These are phyloP conservation scores for Temnothorax rugatulus DNA, from an alignment of 2,888 invertebrate genomes.

Conservation along the genomic window DNA sequence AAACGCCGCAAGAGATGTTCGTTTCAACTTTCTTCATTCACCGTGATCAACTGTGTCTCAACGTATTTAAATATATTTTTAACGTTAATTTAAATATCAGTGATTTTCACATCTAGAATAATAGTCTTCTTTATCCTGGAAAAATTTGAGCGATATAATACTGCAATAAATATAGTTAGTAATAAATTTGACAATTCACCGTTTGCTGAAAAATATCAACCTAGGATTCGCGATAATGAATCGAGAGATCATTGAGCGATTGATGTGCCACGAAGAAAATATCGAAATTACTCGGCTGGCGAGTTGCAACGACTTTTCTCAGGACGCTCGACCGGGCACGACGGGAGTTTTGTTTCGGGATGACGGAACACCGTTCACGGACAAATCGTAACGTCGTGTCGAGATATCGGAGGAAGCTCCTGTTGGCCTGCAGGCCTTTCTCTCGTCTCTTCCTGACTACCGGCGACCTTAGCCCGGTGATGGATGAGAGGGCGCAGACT, in stretches of 20 bases:
- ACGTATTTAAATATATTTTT: not conserved
- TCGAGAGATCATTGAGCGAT: conserved; percentile 25
- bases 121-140: not conserved
- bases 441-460: conserved; percentile 53
- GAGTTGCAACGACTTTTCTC: conserved; percentile 32
- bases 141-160: not conserved
- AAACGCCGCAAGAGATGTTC: conserved; percentile 16
- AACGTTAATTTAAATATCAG: not conserved
- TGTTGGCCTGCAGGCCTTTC: conserved; percentile 52
- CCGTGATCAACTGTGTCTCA: not conserved
- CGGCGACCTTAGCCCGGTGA: conserved; percentile 72
- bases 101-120: not conserved
- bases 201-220: not conserved
- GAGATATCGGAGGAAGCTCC: conserved; percentile 57
- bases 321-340: not conserved
- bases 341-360: conserved; percentile 45
- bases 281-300: conserved; percentile 14
- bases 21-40: not conserved
- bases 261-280: conserved; percentile 4
- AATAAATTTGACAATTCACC: not conserved
- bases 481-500: conserved; percentile 80
- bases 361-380: conserved; percentile 57
- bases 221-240: not conserved
- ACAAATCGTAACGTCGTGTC: conserved; percentile 67
- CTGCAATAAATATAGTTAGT: not conserved